Base-by-base conservation (phyloP, 2,888 invertebrate species). In the Caenorhabditis sp. region DNA sequence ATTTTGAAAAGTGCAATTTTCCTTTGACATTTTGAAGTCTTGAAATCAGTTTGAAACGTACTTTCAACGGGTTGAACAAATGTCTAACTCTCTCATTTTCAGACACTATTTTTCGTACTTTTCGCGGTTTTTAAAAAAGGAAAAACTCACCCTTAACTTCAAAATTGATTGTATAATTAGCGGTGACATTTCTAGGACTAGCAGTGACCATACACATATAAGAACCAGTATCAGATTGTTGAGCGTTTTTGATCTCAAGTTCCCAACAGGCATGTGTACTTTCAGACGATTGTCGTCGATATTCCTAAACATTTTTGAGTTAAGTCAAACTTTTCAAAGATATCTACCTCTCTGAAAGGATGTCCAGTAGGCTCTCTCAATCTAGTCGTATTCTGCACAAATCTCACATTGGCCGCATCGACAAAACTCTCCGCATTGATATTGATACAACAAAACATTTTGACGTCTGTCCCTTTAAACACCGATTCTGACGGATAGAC, bases 321-420 rank as follows among this genome's bases (percentile, higher is more conserved):
- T n/a, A n/a, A n/a, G n/a, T n/a, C 19, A 50, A n/a, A 10, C 8
- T 58, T 64, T 19, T 60, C 27, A n/a, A 17, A 17, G 51, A 6
- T 21, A 19, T 10, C 10, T 10, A 81, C 81, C 59, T 84, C 81
- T 37, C 71, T 73, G 50, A 84, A 86, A 17, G 86, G 86, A 60
- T 81, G 82, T 8, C 76, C 67, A 0, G 82, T 83, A 5, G 86
- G 76, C 64, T 87, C 85, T 12, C 84, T 67, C 31, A 80, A 77
- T 10, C 84, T 68, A 0, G 86, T 84, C 1, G 78, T 80, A 58
- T 86, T 86, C 57, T 86, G 86, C n/a, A 86, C 74, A 68, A 86
- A 86, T n/a, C 81, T 75, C 12, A 85, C 81, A 26, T 62, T 71
- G 19, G 76, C 66, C 19, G 70, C 71, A 51, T 80, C 80, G 58